Evolutionary conservation across 92 coral and sea anemone species (phyloP), one percentile per base, ranked within the genome.

Genomic region (Phenganax marumi): DNA sequence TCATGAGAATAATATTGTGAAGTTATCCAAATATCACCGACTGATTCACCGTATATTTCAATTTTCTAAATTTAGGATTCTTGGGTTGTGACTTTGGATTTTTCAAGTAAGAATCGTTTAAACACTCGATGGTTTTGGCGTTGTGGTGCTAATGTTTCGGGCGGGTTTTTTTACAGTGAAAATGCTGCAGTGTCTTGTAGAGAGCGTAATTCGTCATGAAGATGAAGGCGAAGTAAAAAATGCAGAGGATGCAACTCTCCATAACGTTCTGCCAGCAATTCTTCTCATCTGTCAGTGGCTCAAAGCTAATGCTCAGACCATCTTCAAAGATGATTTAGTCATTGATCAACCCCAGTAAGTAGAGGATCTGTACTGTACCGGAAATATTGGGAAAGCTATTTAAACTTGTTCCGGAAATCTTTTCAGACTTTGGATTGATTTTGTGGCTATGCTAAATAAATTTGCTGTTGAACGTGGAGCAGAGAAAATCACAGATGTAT

Each of bases 211-310:
- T 7, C 73, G 26, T 25, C 48, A 56, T 56, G 63, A 68, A 25
- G 19, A 68, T 76, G 81, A 76, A 13, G 22, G 50, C 12, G 68
- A 76, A 12, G 54, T 73, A 17, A 76, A 57, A 17, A 76, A 55
- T 39, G 49, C 52, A 16, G 51, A 76, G 10, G 19, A 18, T 54
- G 7, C 68, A 6, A 3, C 68, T 9, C 21, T 21, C 21, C 14
- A 17, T 62, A 55, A 16, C 52, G 25, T 88, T 48, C 61, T 92
- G 10, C 91, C 97, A 19, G 89, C 91, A 22, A 61, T 92, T 21
- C 84, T 83, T 73, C 87, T 92, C 55, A 85, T 94, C 49, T 94
- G 98, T 61, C 97, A 94, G 85, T 94, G 98, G 98, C 55, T 94
- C 49, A 81, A 81, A 23, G 89, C 85, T 25, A 88, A 90, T 84